phyloP scores from a whole-genome alignment of 2,797 vertebrate species.

The Propithecus perrieri region DNA sequence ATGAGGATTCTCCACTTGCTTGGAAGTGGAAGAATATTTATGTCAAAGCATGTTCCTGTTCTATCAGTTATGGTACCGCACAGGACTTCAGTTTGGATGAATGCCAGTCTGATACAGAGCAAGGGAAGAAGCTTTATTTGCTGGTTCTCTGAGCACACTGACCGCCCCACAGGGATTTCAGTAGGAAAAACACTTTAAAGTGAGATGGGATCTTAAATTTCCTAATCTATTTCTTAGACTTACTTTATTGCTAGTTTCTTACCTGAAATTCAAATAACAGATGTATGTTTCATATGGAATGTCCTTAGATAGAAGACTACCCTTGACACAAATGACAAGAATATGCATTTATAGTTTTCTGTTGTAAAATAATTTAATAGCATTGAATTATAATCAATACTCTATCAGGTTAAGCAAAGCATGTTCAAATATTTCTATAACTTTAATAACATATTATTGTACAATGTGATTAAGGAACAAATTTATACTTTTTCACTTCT shows the following conservation, averaged over 20 bases:
- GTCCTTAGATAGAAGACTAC: neutral
- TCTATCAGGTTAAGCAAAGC: neutral
- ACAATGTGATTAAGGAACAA: neutral
- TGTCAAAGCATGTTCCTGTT: neutral
- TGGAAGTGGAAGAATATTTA: neutral
- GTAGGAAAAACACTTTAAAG: neutral
- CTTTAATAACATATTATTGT: neutral
- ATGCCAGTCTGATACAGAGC: fast-evolving
- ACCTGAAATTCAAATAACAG: neutral
- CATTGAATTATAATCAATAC: neutral
- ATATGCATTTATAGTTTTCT: neutral
- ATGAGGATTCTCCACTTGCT: neutral
- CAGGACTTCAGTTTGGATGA: neutral
- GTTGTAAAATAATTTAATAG: neutral
- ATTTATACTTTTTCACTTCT: neutral
- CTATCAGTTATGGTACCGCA: neutral
- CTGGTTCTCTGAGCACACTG: neutral
- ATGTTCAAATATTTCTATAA: neutral
- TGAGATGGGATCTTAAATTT: neutral
- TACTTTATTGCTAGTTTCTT: neutral
- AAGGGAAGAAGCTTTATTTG: neutral
- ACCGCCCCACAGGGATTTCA: neutral
- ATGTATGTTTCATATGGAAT: neutral
- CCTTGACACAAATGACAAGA: neutral
- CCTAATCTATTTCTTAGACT: neutral